These are phyloP conservation scores for Chloropsis hardwickii DNA, from an alignment of 2,113 vertebrate genomes.

Conservation along the genomic window DNA sequence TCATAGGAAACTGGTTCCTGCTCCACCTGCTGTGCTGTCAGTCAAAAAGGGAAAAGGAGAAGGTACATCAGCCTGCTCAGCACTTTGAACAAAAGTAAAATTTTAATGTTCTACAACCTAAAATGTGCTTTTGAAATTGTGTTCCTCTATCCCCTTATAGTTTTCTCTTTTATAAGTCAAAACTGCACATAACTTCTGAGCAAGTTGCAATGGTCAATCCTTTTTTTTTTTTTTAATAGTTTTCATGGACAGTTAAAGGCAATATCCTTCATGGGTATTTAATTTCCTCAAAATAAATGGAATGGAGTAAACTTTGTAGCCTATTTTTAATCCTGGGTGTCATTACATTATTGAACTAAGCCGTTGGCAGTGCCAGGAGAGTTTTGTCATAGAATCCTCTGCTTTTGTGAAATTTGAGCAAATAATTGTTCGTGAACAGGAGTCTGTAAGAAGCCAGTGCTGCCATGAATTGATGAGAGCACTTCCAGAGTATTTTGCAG, in stretches of 20 bases:
- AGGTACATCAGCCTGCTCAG: background rate
- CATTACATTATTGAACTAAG: conserved; percentile 66
- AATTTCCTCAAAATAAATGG: background rate
- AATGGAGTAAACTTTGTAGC: conserved; percentile 9
- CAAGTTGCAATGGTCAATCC: background rate
- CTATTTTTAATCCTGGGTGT: conserved; percentile 59
- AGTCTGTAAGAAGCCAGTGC: conserved; percentile 48
- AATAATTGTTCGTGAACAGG: conserved; percentile 64
- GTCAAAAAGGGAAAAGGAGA: background rate
- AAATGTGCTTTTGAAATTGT: background rate
- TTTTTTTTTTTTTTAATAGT: background rate
- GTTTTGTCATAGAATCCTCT: conserved; percentile 61
- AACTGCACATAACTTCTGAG: background rate
- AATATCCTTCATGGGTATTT: background rate
- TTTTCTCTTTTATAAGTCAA: background rate
- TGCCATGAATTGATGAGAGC: conserved; percentile 40
- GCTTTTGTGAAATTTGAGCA: conserved; percentile 67
- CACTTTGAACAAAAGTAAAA: background rate
- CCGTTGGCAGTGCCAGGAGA: conserved; percentile 39
- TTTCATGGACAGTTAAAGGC: background rate
- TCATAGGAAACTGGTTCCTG: background rate
- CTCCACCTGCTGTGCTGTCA: background rate
- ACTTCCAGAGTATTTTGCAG: conserved; percentile 54
- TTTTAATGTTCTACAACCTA: background rate
- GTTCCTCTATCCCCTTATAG: background rate